phyloP scores from a whole-genome alignment of 2,888 invertebrate genomes.

The Nymphalis polychloros region DNA sequence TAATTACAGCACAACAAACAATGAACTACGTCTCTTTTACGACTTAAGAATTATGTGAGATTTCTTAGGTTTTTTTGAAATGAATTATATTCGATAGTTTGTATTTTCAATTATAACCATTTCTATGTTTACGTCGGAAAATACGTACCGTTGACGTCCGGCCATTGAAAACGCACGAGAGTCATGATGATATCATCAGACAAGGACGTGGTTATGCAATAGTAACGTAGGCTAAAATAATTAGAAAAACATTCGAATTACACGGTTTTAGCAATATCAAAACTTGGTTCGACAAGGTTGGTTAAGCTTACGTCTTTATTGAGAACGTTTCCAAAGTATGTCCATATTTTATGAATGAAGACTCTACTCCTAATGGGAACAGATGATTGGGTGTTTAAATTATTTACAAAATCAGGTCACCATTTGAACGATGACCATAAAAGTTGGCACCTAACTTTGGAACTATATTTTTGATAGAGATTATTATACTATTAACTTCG shows the following conservation, averaged over 20 bases:
- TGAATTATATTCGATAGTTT: background rate
- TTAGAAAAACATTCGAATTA: conserved; percentile 22
- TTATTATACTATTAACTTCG: too few species aligned
- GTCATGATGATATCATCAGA: conserved; percentile 55
- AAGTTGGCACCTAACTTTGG: too few species aligned
- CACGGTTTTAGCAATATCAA: conserved; percentile 1
- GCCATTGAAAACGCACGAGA: conserved; percentile 32
- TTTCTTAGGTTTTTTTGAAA: background rate
- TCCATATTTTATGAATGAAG: background rate
- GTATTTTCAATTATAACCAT: conserved; percentile 18
- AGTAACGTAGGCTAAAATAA: conserved; percentile 38
- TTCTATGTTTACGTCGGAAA: conserved; percentile 23
- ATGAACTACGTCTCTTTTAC: background rate
- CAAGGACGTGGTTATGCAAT: conserved; percentile 61
- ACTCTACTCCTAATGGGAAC: background rate
- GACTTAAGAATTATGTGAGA: background rate
- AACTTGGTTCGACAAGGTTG: background rate
- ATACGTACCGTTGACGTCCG: conserved; percentile 32
- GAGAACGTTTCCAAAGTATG: conserved; percentile 21
- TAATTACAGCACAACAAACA: background rate
- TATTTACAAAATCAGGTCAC: too few species aligned
- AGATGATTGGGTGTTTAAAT: background rate
- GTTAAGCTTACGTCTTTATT: background rate
- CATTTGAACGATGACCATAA: too few species aligned
- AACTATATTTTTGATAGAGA: too few species aligned